A percentile compares a stretch with the other conserved stretches of the same genome.
Conservation (phyloP, 2,797 vertebrate species). For the Sphaeramia orbicularis region DNA sequence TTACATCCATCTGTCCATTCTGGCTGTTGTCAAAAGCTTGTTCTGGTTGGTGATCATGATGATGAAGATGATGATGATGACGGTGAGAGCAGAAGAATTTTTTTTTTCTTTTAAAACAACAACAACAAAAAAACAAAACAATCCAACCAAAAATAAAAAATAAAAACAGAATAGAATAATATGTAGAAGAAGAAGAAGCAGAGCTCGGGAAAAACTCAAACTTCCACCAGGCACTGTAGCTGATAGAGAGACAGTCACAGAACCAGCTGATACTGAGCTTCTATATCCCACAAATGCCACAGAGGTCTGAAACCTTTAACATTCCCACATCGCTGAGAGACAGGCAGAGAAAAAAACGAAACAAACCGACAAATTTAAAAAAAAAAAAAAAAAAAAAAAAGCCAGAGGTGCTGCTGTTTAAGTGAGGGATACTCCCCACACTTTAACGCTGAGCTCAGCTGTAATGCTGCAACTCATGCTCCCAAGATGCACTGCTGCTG, state of each 20-base stretch:
- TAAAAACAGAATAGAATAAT: constrained; percentile 66
- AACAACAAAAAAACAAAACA: constrained; percentile 44
- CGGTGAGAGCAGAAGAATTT: constrained; percentile 76
- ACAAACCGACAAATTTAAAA: too few relatives aligned
- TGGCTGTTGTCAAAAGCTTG: constrained; percentile 78
- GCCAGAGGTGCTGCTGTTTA: constrained; percentile 72
- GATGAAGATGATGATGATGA: constrained; percentile 52
- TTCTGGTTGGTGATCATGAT: constrained; percentile 74
- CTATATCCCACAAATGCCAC: constrained; percentile 79
- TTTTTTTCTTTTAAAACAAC: too few relatives aligned
- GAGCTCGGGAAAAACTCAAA: constrained; percentile 77
- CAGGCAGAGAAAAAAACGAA: constrained; percentile 68
- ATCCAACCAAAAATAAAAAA: constrained; percentile 43
- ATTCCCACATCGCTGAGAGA: constrained; percentile 83
- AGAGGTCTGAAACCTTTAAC: constrained; percentile 79
- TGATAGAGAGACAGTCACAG: constrained; percentile 87
- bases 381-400: constrained; percentile 56
- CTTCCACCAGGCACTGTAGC: constrained; percentile 85
- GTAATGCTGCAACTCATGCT: constrained; percentile 62
- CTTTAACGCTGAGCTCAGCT: constrained; percentile 63
- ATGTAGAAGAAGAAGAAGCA: constrained; percentile 72
- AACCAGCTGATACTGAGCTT: constrained; percentile 89
- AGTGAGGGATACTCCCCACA: constrained; percentile 55
- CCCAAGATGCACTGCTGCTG: too few relatives aligned
- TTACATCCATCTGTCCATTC: too few relatives aligned